phyloP scores from a whole-genome alignment of 2,888 invertebrate species.

The Drosophila peninsularis region DNA sequence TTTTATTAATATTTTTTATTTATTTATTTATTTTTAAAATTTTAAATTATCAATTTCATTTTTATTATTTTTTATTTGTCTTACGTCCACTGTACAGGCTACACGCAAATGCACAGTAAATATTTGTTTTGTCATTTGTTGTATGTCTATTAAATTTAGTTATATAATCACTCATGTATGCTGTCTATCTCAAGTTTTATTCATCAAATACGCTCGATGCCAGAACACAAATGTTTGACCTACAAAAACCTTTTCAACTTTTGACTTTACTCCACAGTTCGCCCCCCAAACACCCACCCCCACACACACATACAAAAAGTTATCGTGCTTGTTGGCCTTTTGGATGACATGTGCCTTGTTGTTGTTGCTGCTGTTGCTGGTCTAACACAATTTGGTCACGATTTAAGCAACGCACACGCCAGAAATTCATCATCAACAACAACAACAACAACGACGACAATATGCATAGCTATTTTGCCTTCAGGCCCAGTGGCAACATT shows the following conservation, averaged over 20 bases:
- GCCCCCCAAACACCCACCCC: constrained; percentile 13
- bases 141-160: constrained; percentile 18
- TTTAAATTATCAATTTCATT: background rate
- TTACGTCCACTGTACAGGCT: background rate
- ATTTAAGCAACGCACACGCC: constrained; percentile 75
- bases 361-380: constrained; percentile 14
- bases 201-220: constrained; percentile 49
- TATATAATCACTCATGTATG: constrained; percentile 39
- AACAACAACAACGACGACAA: constrained; percentile 43
- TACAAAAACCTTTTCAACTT: constrained; percentile 58
- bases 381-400: constrained; percentile 79
- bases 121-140: background rate
- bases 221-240: constrained; percentile 46
- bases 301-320: constrained; percentile 34
- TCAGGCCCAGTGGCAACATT: constrained; percentile 6
- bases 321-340: constrained; percentile 62
- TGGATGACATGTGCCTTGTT: constrained; percentile 34
- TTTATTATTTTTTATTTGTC: too few species aligned
- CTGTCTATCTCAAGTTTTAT: constrained; percentile 24
- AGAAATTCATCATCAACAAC: constrained; percentile 71
- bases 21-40: too few species aligned
- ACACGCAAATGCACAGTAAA: background rate
- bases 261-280: constrained; percentile 53
- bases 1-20: too few species aligned
- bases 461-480: constrained; percentile 49